phyloP scores from a whole-genome alignment of 2,113 vertebrate genomes.

The Pachypanchax playfairii region DNA sequence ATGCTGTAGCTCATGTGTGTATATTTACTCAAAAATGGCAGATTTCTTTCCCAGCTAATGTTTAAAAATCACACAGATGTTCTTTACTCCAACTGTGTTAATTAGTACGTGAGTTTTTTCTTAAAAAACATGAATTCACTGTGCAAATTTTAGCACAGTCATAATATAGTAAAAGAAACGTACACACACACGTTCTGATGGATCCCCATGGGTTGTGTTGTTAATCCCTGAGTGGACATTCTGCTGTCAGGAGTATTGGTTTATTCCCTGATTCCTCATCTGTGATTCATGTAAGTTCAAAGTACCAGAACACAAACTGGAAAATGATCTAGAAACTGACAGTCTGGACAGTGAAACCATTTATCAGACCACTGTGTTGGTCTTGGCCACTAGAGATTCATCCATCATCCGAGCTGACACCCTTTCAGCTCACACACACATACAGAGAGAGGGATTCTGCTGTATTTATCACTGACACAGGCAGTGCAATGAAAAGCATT shows the following conservation, averaged over 20 bases:
- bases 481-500: slow-evolving; percentile 7
- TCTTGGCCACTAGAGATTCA: slow-evolving; percentile 51
- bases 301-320: slow-evolving; percentile 34
- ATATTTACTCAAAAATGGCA: background rate
- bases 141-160: background rate
- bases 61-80: background rate
- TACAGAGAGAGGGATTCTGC: slow-evolving; percentile 12
- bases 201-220: slow-evolving; percentile 21
- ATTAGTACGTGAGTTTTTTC: background rate
- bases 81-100: no score
- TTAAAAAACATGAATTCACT: slow-evolving; percentile 4
- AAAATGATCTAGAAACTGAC: slow-evolving; percentile 52
- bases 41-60: background rate
- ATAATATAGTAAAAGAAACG: background rate
- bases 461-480: slow-evolving; percentile 1
- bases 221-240: slow-evolving; percentile 31
- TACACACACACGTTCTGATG: slow-evolving; percentile 1
- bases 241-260: slow-evolving; percentile 41
- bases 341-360: slow-evolving; percentile 60
- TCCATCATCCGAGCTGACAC: slow-evolving; percentile 53
- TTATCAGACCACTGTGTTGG: slow-evolving; percentile 66
- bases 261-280: slow-evolving; percentile 57
- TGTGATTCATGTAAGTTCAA: slow-evolving; percentile 38
- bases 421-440: slow-evolving; percentile 15
- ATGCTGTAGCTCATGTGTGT: background rate